Base-by-base conservation (phyloP, 2,888 invertebrate genomes). In the Crossocerus cetratus region DNA sequence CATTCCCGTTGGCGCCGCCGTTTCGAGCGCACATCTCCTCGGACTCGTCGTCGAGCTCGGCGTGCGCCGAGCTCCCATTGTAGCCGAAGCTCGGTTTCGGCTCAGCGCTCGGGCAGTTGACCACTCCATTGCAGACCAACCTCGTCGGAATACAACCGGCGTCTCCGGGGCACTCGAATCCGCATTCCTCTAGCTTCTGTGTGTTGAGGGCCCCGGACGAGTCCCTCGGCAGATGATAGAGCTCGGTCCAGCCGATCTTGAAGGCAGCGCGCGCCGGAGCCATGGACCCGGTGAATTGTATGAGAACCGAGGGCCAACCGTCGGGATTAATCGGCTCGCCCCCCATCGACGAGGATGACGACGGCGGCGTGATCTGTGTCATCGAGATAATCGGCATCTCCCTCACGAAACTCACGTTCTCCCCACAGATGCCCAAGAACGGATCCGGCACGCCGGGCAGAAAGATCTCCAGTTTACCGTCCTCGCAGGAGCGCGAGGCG, bases 231-330 rank as follows among this genome's bases (percentile, higher is more conserved):
- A 97, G 91, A 89, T 97, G 97, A 86, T 94, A 96, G 53, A 97
- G 92, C 82, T 97, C 97, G 2, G 97, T 97, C 97, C 97, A 97
- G 14, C 95, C 96, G 44, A 97, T 94, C 87, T 96, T 96, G 87
- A 97, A 97, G 13, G 96, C 94, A 11, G 96, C 96, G 71, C 95
- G 92, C 0, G 96, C 96, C 0, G 97, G 96, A 0, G 93, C 92
- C 76, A 95, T 95, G 0, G 95, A 93, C 53, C 95, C 95, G 0
- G 94, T 94, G 74, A 95, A 95, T 63, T 95, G 95, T 69, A 95
- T 94, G 70, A 94, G 92, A 93, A 65, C 86, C 0, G 94, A 93
- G 69, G 94, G 90, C 0, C 93, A 93, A 78, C 93, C 81, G 2
- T 49, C 49, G n/a, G 49, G 49, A 2, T 49, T 16, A n/a, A 49